Conservation (phyloP, 2,888 invertebrate species). For the Andrena haemorrhoa region DNA sequence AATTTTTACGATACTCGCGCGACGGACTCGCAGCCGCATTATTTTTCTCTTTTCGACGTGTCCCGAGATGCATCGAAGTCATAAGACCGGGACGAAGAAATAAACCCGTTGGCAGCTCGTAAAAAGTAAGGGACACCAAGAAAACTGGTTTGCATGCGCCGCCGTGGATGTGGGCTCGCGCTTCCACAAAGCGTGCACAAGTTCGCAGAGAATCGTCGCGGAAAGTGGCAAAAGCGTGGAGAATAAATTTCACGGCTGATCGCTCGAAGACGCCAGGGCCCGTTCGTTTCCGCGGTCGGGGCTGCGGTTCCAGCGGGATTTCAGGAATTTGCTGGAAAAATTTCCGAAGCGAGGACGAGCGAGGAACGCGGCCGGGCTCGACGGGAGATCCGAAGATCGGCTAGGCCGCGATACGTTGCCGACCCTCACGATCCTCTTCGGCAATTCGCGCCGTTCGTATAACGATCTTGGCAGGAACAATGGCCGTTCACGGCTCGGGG, state of each 20-base stretch:
- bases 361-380: not conserved
- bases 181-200: not conserved
- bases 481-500: slow-evolving; percentile 56
- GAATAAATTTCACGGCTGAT: not conserved
- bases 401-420: not conserved
- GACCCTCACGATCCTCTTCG: slow-evolving; percentile 49
- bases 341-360: slow-evolving; percentile 10
- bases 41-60: slow-evolving; percentile 33
- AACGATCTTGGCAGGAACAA: slow-evolving; percentile 61
- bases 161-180: slow-evolving; percentile 15
- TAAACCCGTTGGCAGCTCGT: slow-evolving; percentile 53
- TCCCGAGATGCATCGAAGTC: slow-evolving; percentile 20
- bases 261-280: not conserved
- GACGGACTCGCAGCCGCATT: slow-evolving; percentile 15
- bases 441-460: slow-evolving; percentile 47
- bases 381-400: slow-evolving; percentile 23
- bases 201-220: slow-evolving; percentile 11
- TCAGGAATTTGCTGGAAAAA: slow-evolving; percentile 11
- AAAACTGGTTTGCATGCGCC: slow-evolving; percentile 53
- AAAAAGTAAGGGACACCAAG: slow-evolving; percentile 46
- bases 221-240: not conserved
- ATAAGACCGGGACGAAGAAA: slow-evolving; percentile 32
- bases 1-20: slow-evolving; percentile 32
- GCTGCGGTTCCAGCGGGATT: not conserved
- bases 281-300: slow-evolving; percentile 7